Percentiles rank a stretch among this genome's conserved stretches.
Evolutionary conservation across 2,888 invertebrate species (phyloP).

Genomic region (Gerris lacustris): DNA sequence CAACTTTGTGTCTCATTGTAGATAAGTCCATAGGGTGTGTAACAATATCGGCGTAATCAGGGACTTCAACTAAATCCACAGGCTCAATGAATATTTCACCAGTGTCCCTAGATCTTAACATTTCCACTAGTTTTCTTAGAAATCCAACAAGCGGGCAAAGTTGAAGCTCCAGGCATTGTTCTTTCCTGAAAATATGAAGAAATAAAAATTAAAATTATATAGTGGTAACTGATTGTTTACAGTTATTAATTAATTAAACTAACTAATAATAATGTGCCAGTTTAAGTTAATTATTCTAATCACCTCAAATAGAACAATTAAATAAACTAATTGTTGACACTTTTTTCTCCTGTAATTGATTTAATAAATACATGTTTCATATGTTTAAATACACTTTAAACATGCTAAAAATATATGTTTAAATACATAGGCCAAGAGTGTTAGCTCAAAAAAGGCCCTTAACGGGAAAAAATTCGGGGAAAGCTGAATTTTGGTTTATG

Average conservation of each 20-base stretch:
- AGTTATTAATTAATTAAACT: constrained; percentile 10
- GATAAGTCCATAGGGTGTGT: constrained; percentile 78
- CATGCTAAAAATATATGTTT: too few species aligned
- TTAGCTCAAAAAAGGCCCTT: too few species aligned
- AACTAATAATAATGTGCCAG: too few species aligned
- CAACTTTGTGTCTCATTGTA: constrained; percentile 71
- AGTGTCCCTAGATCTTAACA: constrained; percentile 64
- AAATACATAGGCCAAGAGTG: too few species aligned
- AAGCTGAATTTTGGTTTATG: too few species aligned
- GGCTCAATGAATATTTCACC: constrained; percentile 86
- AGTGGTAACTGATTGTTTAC: background rate
- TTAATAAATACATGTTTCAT: too few species aligned
- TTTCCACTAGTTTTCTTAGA: constrained; percentile 60
- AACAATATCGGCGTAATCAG: constrained; percentile 45
- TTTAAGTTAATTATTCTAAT: too few species aligned
- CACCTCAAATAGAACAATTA: too few species aligned
- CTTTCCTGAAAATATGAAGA: constrained; percentile 40
- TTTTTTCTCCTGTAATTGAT: too few species aligned
- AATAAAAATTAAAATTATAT: constrained; percentile 8
- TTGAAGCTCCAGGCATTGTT: constrained; percentile 67
- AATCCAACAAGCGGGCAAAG: constrained; percentile 71
- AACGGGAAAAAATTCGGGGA: too few species aligned
- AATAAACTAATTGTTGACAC: too few species aligned
- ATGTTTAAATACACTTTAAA: too few species aligned
- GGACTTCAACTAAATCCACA: constrained; percentile 68